phyloP scores from a whole-genome alignment of 2,888 invertebrate genomes.

The Nudaria mundana region DNA sequence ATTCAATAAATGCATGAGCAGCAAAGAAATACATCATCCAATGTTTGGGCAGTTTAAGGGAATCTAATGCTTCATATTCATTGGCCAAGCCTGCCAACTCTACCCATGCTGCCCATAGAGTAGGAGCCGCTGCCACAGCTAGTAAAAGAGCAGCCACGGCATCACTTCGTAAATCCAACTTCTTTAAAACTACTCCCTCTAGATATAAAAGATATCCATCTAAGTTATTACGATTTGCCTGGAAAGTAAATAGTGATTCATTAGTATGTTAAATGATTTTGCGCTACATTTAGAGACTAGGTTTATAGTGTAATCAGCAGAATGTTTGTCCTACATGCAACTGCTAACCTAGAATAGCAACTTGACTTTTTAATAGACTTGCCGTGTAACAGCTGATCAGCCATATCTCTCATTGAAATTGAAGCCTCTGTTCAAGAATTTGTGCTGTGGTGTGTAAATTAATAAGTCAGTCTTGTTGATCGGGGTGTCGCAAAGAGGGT shows the following conservation, averaged over 20 bases:
- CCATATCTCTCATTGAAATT: too few species aligned
- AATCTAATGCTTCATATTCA: constrained; percentile 88
- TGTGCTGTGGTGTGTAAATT: too few species aligned
- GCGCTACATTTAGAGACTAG: too few species aligned
- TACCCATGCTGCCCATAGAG: constrained; percentile 97
- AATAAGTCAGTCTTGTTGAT: too few species aligned
- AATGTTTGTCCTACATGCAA: neutral
- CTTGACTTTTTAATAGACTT: too few species aligned
- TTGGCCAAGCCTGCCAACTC: constrained; percentile 93
- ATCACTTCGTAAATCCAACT: constrained; percentile 88
- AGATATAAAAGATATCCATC: constrained; percentile 95
- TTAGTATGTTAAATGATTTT: too few species aligned
- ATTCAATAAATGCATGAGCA: constrained; percentile 93
- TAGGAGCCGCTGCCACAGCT: constrained; percentile 88
- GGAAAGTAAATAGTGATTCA: constrained; percentile 23
- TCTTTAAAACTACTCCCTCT: constrained; percentile 94
- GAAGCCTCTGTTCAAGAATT: too few species aligned
- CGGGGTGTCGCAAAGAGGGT: too few species aligned
- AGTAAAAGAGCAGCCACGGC: constrained; percentile 91
- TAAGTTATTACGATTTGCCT: constrained; percentile 83
- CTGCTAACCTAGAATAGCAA: too few species aligned
- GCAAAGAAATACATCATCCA: constrained; percentile 98
- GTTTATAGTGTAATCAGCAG: neutral
- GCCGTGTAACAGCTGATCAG: too few species aligned
- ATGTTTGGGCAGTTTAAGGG: constrained; percentile 88